Conservation (phyloP, 2,113 vertebrate species). For the Columbina picui region DNA sequence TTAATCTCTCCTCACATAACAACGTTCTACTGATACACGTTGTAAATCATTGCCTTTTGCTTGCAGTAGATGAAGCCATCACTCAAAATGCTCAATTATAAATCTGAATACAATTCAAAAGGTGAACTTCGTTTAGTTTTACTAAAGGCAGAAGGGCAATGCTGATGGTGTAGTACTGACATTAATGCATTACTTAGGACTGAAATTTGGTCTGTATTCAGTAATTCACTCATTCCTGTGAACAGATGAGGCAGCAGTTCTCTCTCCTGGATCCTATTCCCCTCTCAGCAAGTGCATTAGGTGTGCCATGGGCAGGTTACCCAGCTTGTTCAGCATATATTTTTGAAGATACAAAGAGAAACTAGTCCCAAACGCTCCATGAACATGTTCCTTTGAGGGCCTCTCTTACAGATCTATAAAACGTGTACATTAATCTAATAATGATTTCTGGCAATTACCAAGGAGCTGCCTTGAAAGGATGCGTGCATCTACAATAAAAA, state of each 20-base stretch:
- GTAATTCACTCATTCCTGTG: not conserved
- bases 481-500: not conserved
- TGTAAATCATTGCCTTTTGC: slow-evolving; percentile 42
- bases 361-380: not conserved
- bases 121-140: not conserved
- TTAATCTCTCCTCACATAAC: slow-evolving; percentile 55
- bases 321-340: not conserved
- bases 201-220: not conserved
- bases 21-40: slow-evolving; percentile 47
- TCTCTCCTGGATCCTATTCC: not conserved
- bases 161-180: not conserved
- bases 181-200: slow-evolving; percentile 30
- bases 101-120: slow-evolving; percentile 23
- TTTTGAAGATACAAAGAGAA: not conserved
- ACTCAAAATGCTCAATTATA: slow-evolving; percentile 40
- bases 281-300: not conserved
- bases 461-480: not conserved
- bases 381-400: not conserved
- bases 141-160: slow-evolving; percentile 6
- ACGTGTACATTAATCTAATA: not conserved
- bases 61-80: slow-evolving; percentile 22
- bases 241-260: not conserved
- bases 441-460: not conserved
- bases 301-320: not conserved
- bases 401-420: not conserved